phyloP scores from a whole-genome alignment of 2,888 invertebrate genomes.

The Ecliptopera silaceata region DNA sequence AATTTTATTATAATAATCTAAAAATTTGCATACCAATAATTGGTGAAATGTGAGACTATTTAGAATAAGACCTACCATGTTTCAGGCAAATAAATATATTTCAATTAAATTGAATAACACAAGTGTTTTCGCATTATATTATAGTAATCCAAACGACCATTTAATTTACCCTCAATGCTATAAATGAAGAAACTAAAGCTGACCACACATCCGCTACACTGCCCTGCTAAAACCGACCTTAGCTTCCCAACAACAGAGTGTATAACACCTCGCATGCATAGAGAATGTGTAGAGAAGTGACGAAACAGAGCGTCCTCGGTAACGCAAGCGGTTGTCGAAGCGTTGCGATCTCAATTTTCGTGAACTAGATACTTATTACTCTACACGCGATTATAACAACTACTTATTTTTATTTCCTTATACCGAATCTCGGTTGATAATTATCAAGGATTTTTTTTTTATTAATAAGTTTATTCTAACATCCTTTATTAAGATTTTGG shows the following conservation, averaged over 20 bases:
- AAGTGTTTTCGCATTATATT: slow-evolving; percentile 6
- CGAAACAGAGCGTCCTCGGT: slow-evolving; percentile 49
- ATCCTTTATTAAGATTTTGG: too few species aligned
- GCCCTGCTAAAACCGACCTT: slow-evolving; percentile 11
- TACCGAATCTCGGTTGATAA: slow-evolving; percentile 4
- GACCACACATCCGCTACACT: slow-evolving; percentile 29
- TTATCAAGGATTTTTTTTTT: too few species aligned
- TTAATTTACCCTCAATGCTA: slow-evolving; percentile 29
- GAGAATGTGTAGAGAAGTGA: slow-evolving; percentile 34
- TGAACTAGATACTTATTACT: slow-evolving; percentile 29
- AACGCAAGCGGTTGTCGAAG: slow-evolving; percentile 44
- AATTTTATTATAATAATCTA: too few species aligned
- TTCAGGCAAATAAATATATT: too few species aligned
- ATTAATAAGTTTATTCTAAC: too few species aligned
- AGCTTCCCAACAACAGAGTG: slow-evolving; percentile 11
- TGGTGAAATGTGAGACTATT: too few species aligned
- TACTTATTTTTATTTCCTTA: slow-evolving; percentile 22
- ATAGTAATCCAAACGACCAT: slow-evolving; percentile 29
- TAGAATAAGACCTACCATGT: too few species aligned
- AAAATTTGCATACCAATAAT: too few species aligned
- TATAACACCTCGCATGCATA: background rate
- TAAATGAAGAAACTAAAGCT: slow-evolving; percentile 24
- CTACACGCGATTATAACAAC: slow-evolving; percentile 20
- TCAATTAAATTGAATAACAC: background rate
- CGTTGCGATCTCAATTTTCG: slow-evolving; percentile 44